A percentile compares a stretch with the other conserved stretches of the same genome.
These are phyloP conservation scores for Eublepharis macularius DNA, from an alignment of 2,113 vertebrate species.

Conservation along the genomic window DNA sequence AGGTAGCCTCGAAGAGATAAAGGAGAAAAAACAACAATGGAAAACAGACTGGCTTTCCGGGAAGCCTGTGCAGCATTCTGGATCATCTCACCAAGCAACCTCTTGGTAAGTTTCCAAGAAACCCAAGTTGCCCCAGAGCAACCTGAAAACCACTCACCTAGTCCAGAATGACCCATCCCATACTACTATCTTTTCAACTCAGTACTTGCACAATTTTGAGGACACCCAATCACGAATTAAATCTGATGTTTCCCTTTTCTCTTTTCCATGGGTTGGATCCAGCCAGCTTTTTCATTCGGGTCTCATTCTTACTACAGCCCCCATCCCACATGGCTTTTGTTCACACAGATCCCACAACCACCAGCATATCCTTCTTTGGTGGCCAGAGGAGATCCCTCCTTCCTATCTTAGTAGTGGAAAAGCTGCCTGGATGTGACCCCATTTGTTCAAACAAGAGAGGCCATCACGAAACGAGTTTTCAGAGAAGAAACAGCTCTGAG, in stretches of 20 bases:
- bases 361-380: too few species aligned
- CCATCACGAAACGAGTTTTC: background rate
- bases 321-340: too few species aligned
- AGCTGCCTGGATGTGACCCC: background rate
- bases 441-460: background rate
- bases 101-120: background rate
- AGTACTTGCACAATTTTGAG: background rate
- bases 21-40: background rate
- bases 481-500: slow-evolving; percentile 14
- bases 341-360: too few species aligned
- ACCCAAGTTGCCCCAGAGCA: background rate
- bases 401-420: too few species aligned
- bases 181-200: background rate
- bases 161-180: background rate
- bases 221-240: background rate
- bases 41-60: background rate
- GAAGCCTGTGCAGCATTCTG: background rate
- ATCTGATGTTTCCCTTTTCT: background rate
- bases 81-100: background rate
- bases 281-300: too few species aligned
- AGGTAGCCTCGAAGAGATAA: background rate
- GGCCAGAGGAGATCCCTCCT: too few species aligned
- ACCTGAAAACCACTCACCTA: background rate
- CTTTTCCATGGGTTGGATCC: background rate
- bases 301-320: too few species aligned